Evolutionary conservation across 2,888 invertebrate genomes (phyloP), one percentile per base, ranked within the genome.

Genomic region (Acleris emargana): DNA sequence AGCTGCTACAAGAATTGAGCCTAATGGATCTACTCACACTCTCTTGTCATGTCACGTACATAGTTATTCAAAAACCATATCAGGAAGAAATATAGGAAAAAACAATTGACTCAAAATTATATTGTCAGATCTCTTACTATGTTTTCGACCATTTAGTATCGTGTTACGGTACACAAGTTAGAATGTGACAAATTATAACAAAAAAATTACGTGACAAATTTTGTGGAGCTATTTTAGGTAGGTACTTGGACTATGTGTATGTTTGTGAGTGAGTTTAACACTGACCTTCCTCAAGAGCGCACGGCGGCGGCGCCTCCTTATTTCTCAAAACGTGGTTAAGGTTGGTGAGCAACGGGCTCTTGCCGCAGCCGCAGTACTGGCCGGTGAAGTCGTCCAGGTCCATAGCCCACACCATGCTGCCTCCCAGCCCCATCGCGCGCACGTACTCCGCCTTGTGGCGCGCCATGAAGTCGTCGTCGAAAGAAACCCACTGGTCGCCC

Each of bases 401-500:
- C 16, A 97, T 87, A 0, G 97, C 96, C 97, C 97, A 98, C 22
- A 97, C 95, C 97, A 97, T 97, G 50, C 96, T 96, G 43, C 97
- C 97, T 17, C 96, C 97, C 4, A 98, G 91, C 0, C 95, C 95
- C 93, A 97, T 95, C 1, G 95, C 94, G 68, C 95, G 95, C 7
- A 97, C 95, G 77, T 95, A 97, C 76, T 97, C 95, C 3, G 97
- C 95, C 86, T 98, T 98, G 74, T 96, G 95, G 32, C 95, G 93
- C 20, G 97, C 95, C 95, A 97, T 97, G 43, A 94, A 94, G 43
- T 95, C 94, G 82, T 98, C 98, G 79, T 98, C 98, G 76, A 97
- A 98, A 7, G 97, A 97, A 6, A 98, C 98, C 98, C 98, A 98
- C 77, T 98, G 98, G 81, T 97, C 97, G 25, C 95, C 93, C 67